These are phyloP conservation scores for Rhea americana DNA, from an alignment of 2,113 vertebrate species.

Conservation along the genomic window DNA sequence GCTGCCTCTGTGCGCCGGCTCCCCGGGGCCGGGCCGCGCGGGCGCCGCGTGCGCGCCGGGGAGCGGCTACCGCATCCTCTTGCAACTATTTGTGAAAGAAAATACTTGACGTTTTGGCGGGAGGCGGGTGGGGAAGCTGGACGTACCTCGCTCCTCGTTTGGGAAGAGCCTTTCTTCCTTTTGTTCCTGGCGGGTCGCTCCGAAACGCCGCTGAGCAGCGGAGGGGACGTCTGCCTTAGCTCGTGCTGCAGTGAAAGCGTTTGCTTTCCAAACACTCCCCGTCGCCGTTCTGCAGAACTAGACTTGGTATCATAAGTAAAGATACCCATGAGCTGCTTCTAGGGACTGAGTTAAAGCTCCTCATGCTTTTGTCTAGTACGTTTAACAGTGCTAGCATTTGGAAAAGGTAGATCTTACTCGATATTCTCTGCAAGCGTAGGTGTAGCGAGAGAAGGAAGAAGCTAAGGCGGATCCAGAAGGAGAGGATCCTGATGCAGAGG, in stretches of 20 bases:
- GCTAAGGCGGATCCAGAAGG: not conserved
- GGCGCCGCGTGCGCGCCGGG: conserved; percentile 25
- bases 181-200: conserved; percentile 10
- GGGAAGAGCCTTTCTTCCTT: conserved; percentile 12
- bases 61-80: conserved; percentile 80
- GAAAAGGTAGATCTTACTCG: conserved; percentile 23
- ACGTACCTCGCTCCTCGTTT: conserved; percentile 36
- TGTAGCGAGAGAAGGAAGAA: conserved; percentile 28
- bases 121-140: conserved; percentile 67
- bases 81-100: conserved; percentile 93
- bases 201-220: not conserved
- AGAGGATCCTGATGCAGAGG: not conserved
- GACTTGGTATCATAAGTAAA: not conserved
- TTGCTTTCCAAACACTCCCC: not conserved
- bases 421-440: not conserved
- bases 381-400: conserved; percentile 20
- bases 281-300: not conserved
- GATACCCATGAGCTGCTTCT: not conserved
- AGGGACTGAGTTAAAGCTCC: conserved; percentile 10
- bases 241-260: not conserved
- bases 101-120: conserved; percentile 84
- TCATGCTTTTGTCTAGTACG: conserved; percentile 3
- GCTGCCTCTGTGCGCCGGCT: too few species aligned
- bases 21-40: too few species aligned
- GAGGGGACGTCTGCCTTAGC: not conserved